phyloP scores from a whole-genome alignment of 2,888 invertebrate genomes.

The Drosophila subquinaria region DNA sequence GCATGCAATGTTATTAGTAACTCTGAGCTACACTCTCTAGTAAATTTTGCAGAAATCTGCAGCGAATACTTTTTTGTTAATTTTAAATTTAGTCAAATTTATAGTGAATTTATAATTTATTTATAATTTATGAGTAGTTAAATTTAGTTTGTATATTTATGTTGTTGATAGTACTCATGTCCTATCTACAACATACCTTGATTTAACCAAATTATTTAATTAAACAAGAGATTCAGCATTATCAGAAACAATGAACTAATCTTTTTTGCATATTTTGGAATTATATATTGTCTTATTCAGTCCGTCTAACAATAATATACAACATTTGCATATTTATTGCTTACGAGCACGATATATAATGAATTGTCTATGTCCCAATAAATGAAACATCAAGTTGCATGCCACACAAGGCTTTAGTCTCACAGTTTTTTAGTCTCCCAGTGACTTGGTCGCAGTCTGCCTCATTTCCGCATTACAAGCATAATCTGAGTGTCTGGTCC shows the following conservation, averaged over 20 bases:
- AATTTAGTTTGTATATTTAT: too few relatives aligned
- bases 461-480: conserved; percentile 49
- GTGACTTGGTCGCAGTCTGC: conserved; percentile 6
- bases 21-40: too few relatives aligned
- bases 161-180: too few relatives aligned
- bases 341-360: not conserved
- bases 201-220: too few relatives aligned
- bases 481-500: conserved; percentile 34
- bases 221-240: not conserved
- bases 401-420: conserved; percentile 2
- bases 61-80: too few relatives aligned
- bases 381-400: not conserved
- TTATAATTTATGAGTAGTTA: too few relatives aligned
- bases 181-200: too few relatives aligned
- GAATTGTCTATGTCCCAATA: not conserved
- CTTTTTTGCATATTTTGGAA: not conserved
- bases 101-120: too few relatives aligned
- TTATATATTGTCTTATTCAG: not conserved
- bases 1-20: too few relatives aligned
- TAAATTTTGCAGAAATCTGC: too few relatives aligned
- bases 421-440: conserved; percentile 19
- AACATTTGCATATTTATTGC: not conserved
- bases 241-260: not conserved
- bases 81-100: too few relatives aligned
- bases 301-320: not conserved